A percentile compares a stretch with the other conserved stretches of the same genome.
phyloP scores from a whole-genome alignment of 2,888 invertebrate species.

The Pristionchus exspectatus region DNA sequence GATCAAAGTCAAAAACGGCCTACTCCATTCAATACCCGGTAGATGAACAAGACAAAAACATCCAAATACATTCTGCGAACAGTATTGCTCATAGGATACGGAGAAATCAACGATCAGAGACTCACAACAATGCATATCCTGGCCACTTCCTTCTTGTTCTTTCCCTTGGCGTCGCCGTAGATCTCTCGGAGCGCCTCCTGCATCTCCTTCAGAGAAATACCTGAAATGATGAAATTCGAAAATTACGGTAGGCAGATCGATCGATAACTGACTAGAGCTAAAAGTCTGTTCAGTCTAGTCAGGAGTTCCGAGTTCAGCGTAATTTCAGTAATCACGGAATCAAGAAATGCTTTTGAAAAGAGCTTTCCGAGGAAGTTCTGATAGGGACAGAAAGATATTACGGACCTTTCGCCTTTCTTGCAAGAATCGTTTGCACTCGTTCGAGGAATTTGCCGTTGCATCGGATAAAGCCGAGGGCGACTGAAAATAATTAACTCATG shows the following conservation, averaged over 20 bases:
- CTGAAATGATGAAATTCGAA: neutral
- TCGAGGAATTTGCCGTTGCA: conserved; percentile 71
- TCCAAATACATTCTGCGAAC: neutral
- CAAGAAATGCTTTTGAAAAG: too few species aligned
- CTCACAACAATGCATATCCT: conserved; percentile 57
- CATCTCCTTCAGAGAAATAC: conserved; percentile 59
- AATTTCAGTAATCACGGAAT: too few species aligned
- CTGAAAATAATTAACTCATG: conserved; percentile 60
- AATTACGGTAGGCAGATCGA: neutral
- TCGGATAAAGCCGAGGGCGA: conserved; percentile 69
- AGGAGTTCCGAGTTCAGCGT: too few species aligned
- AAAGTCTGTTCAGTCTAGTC: too few species aligned
- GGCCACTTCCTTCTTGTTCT: conserved; percentile 49
- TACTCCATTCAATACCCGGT: too few species aligned
- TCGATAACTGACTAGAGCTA: too few species aligned
- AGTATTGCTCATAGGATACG: too few species aligned
- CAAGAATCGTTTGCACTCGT: conserved; percentile 43
- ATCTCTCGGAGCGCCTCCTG: conserved; percentile 60
- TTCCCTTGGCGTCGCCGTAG: conserved; percentile 60
- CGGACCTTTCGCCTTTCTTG: conserved; percentile 31
- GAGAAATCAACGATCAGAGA: neutral
- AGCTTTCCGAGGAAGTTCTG: neutral
- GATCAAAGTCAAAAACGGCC: neutral
- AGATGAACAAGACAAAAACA: too few species aligned
- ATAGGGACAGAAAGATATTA: neutral